Evolutionary conservation across 2,888 invertebrate genomes (phyloP), one percentile per base, ranked within the genome.

Genomic region (Cyclophora punctaria): DNA sequence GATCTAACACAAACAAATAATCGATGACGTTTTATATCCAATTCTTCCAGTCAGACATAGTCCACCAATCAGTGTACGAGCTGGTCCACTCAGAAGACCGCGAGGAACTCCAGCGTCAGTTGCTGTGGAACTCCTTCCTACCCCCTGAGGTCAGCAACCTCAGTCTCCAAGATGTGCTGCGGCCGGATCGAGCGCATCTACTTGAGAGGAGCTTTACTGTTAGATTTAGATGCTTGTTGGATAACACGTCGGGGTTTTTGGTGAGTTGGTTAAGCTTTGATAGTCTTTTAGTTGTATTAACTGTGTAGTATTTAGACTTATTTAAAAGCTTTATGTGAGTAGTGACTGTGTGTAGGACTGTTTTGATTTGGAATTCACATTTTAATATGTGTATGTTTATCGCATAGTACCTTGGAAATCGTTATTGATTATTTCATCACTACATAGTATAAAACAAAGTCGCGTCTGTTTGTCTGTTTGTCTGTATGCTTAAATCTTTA

Each of bases 201-300:
- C 90, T 99, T 67, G 98, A 99, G 84, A 92, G 99, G 68, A 98
- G 97, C 83, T 98, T 99, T 77, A 99, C 99, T 58, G 99, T 99
- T 71, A 93, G 99, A 77, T 99, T 99, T 92, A 94, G 99, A 71
- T 99, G 99, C 91, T 92, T 99, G 41, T 90, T 99, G 71, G 99
- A 99, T 90, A 99, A 99, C 86, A 99, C 99, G 70, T 99, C 99
- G 69, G 99, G 99, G 56, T 99, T 99, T 88, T 92, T 99, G 91
- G 98, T 98, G 84, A 92, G 94, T 62, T 20, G 20, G 20, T 20
- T 20, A 20, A 20, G 20, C 20, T 20, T 20, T 20, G 2, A 20
- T 20, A 20, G 20, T 20, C 20, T 20, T 20, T 20, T 1, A 20
- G 20, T 20, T 20, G 1, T 20, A 20, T 20, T 20, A 20, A 20